Conservation (phyloP, 37 sponge, comb jelly and placozoan genomes). For the Aphrocallistes beatrix region DNA sequence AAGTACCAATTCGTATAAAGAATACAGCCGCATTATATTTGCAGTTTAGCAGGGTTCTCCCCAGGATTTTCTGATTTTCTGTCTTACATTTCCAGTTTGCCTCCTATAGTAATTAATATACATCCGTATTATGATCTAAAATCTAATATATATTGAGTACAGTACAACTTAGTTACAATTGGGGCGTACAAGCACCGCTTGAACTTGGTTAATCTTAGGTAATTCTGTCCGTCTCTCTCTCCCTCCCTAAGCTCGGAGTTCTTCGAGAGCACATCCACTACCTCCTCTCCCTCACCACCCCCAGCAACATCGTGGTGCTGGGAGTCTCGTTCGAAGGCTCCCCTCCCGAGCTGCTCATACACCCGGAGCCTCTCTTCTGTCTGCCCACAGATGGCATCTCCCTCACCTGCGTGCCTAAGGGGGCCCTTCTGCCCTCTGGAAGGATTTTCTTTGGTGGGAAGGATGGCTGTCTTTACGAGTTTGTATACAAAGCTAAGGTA, state of each 20-base stretch:
- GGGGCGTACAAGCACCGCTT: no score
- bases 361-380: conserved; percentile 82
- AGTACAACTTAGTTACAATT: no score
- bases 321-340: conserved; percentile 68
- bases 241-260: conserved; percentile 64
- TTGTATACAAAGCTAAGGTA: conserved; percentile 63
- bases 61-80: no score
- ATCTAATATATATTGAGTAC: no score
- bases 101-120: no score
- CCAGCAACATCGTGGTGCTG: conserved; percentile 74
- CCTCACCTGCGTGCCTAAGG: conserved; percentile 39
- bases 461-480: conserved; percentile 86
- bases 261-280: conserved; percentile 82
- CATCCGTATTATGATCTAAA: no score
- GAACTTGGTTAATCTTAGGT: conserved; percentile 21
- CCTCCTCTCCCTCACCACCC: conserved; percentile 74
- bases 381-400: conserved; percentile 72
- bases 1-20: no score
- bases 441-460: conserved; percentile 76
- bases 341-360: conserved; percentile 86
- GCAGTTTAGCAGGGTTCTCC: no score
- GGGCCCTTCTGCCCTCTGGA: conserved; percentile 28
- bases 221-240: conserved; percentile 76
- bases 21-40: no score
- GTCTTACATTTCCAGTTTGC: no score